Base-by-base conservation (phyloP, 2,113 vertebrate species). In the Pholis gunnellus region DNA sequence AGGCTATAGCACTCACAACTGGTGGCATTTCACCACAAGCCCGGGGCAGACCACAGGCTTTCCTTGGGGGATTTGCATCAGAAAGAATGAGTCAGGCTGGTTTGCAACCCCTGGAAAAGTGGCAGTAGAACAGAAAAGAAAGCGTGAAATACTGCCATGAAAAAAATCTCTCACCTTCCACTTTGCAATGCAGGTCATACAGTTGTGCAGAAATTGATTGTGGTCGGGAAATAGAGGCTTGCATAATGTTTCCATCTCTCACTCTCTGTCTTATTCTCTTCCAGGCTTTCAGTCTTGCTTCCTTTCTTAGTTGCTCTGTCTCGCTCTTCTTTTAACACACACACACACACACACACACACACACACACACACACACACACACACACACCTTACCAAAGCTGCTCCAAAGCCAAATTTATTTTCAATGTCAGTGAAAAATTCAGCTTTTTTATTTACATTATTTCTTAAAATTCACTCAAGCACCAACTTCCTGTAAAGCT, bases 11-110 rank as follows among this genome's bases (percentile, higher is more conserved):
- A 86, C 88, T 92, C 72, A 88, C 91, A 87, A 90, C 88, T 89
- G 91, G 87, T 94, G 87, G 88, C 83, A 87, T 89, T 87, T 88
- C 78, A 86, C 81, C 69, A 68, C 92, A 83, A 94, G 93, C 93
- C 90, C 81, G 83, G 85, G 89, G 92, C 84, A 82, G 84, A 88
- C 92, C 86, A 76, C 70, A 79, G 90, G 91, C 91, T 88, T 84
- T 91, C 88, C 89, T 86, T 36, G 3, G 82, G 82, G 90, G 89
- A 91, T 89, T 91, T 92, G 36, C 75, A 81, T 80, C 46, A 59
- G 50, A 79, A 79, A 79, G 84, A 89, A 82, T 48, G 78, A 87
- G 69, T 84, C 83, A 64, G 78, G 66, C 86, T 81, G 73, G 75
- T 89, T 89, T 86, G 85, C 42, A 87, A 84, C 86, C 84, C 77